phyloP scores from a whole-genome alignment of 2,113 vertebrate species.

The Lucifuga dentata region DNA sequence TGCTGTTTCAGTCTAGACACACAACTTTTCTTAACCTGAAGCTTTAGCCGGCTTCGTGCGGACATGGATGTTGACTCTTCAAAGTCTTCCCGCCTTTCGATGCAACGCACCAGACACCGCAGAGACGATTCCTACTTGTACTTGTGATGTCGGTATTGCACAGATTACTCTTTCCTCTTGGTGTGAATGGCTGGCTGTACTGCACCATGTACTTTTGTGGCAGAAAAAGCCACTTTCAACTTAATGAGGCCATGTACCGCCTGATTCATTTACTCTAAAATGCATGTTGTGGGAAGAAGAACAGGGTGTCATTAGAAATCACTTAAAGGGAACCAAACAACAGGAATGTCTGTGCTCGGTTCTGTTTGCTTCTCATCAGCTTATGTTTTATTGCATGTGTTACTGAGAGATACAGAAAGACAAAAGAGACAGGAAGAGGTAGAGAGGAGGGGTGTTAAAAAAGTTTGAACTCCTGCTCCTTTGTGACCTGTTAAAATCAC shows the following conservation, averaged over 20 bases:
- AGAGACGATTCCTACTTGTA: conserved; percentile 17
- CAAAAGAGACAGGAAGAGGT: conserved; percentile 32
- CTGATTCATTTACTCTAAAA: conserved; percentile 73
- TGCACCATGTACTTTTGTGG: conserved; percentile 69
- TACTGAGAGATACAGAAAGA: conserved; percentile 1
- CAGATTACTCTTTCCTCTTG: conserved; percentile 23
- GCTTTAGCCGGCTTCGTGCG: too few species aligned
- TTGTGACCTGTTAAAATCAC: conserved; percentile 73
- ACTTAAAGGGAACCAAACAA: conserved; percentile 61
- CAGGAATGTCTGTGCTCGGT: conserved; percentile 33
- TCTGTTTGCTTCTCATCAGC: background rate
- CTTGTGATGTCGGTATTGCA: conserved; percentile 20
- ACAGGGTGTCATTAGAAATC: conserved; percentile 75
- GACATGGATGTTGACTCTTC: background rate
- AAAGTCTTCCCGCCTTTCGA: conserved; percentile 12
- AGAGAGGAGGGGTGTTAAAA: conserved; percentile 47
- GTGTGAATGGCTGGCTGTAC: conserved; percentile 46
- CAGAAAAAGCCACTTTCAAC: conserved; percentile 62
- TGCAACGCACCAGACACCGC: conserved; percentile 10
- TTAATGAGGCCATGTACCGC: conserved; percentile 69
- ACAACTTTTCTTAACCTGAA: too few species aligned
- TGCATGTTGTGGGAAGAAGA: conserved; percentile 58
- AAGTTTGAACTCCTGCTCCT: conserved; percentile 69
- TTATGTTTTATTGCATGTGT: background rate
- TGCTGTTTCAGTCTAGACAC: too few species aligned